phyloP scores from a whole-genome alignment of 2,113 vertebrate species.

The Cercocebus atys region DNA sequence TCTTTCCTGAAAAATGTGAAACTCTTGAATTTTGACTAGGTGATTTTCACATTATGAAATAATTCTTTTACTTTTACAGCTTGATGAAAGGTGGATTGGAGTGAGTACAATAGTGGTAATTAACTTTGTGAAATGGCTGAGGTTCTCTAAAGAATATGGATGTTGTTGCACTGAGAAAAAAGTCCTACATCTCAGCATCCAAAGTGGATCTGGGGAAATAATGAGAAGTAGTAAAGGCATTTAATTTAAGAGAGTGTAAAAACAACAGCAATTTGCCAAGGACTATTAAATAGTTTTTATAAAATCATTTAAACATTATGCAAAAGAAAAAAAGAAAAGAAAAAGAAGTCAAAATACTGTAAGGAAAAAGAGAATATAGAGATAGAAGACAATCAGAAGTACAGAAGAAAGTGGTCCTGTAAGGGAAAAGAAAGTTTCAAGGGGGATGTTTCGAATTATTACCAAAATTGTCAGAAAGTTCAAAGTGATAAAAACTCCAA shows the following conservation, averaged over 20 bases:
- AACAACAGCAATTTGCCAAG: neutral
- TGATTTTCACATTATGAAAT: neutral
- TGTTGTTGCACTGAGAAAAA: neutral
- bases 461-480: neutral
- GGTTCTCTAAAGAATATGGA: neutral
- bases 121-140: neutral
- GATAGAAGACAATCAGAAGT: neutral
- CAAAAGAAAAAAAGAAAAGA: neutral
- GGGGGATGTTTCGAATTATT: neutral
- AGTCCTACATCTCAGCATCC: accelerated
- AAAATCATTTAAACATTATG: neutral
- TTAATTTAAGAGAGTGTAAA: neutral
- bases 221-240: accelerated
- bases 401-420: neutral
- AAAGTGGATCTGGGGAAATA: neutral
- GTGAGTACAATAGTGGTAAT: neutral
- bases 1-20: neutral
- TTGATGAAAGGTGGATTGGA: neutral
- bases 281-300: neutral
- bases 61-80: neutral
- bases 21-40: neutral
- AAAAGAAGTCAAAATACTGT: too few relatives aligned
- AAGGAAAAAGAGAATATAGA: neutral
- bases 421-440: neutral
- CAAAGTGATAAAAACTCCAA: neutral